Percentiles rank a stretch among this genome's conserved stretches.
phyloP scores from a whole-genome alignment of 2,888 invertebrate genomes.

The Mayetiola destructor region DNA sequence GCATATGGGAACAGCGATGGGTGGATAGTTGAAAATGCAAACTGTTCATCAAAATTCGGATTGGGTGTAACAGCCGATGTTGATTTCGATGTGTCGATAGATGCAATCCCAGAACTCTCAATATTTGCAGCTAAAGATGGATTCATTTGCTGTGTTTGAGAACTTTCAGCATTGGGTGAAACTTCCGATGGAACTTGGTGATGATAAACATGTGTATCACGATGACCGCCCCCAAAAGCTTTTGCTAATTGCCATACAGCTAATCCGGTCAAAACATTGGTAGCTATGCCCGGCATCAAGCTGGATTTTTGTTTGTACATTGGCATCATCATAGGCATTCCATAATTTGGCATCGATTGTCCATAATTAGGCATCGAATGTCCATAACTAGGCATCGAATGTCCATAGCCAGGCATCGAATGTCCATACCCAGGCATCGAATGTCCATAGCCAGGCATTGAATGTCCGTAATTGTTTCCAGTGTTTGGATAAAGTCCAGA shows the following conservation, averaged over 20 bases:
- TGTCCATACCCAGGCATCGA: not conserved
- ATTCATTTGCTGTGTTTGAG: too few relatives aligned
- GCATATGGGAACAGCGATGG: slow-evolving; percentile 3
- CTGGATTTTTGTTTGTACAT: not conserved
- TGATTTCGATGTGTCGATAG: not conserved
- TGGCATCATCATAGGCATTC: slow-evolving; percentile 3
- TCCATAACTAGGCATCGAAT: not conserved
- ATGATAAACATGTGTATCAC: not conserved
- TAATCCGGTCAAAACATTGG: not conserved
- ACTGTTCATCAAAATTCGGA: not conserved
- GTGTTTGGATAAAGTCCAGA: not conserved
- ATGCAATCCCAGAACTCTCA: not conserved
- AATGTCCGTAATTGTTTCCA: not conserved
- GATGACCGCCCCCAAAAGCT: not conserved
- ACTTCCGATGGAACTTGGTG: too few relatives aligned
- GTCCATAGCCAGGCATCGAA: not conserved
- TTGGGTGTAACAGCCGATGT: not conserved
- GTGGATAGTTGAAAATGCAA: not conserved
- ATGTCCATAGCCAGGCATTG: not conserved
- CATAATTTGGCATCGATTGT: not conserved
- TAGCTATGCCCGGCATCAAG: not conserved
- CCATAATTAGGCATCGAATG: not conserved
- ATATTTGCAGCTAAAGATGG: not conserved
- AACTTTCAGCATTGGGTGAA: too few relatives aligned
- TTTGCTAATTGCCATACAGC: not conserved